Base-by-base conservation (phyloP, 2,113 vertebrate genomes). In the Phoxinus phoxinus region DNA sequence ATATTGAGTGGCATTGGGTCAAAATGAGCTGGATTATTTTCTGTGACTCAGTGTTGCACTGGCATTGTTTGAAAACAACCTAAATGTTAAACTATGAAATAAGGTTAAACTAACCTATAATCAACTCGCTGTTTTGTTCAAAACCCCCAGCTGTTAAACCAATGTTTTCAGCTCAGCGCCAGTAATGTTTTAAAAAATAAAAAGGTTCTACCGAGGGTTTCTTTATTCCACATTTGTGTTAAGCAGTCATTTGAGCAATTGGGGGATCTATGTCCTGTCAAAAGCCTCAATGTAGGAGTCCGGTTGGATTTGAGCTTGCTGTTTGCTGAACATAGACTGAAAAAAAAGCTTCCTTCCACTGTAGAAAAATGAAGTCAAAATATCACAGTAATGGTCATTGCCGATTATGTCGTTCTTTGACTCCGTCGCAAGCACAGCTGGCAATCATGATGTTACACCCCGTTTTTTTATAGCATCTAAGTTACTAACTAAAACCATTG, bases 181-280 rank as follows among this genome's bases (percentile, higher is more conserved):
- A 6, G 35, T 27, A 41, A 27, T 80, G 58, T 80, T 63, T 63
- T 19, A 80, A 48, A 81, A 81, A 81, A 67, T 32, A 58, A 41
- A 81, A 61, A 51, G 71, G 11, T 46, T 81, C 11, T n/a, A 30
- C 37, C 56, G 23, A 46, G 10, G 35, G 32, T 61, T 73, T 86
- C 65, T 85, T 85, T 85, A 61, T 79, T 51, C 25, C 51, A 4
- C 77, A 80, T 76, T 56, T 85, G 59, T 51, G 61, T 67, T 72
- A 59, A n/a, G 37, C 41, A 59, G 85, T 46, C 44, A 83, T 80
- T 87, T 83, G 32, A 82, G 81, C 56, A 77, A 80, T 85, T 58
- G 15, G 46, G 12, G 37, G 59, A 59, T 63, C 81, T 67, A 73
- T 41, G n/a, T 74, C 23, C 65, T 51, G 58, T 56, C 25, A 79